These are phyloP conservation scores for Potorous gilbertii DNA, from an alignment of 2,797 vertebrate species.

Conservation along the genomic window DNA sequence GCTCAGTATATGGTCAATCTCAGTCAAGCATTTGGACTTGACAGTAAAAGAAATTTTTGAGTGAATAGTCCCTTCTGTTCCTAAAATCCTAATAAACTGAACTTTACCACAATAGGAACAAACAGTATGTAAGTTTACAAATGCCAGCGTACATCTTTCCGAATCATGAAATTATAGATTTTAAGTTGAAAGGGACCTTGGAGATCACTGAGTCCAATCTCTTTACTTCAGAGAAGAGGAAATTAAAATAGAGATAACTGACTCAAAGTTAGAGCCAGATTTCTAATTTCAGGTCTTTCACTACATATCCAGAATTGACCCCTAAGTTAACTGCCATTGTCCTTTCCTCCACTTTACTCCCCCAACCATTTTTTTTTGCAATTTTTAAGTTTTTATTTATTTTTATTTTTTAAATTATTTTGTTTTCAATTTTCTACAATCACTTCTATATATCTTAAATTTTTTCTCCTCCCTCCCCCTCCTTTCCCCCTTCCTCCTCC, in stretches of 20 bases:
- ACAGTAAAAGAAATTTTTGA: background rate
- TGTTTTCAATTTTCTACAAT: too few relatives aligned
- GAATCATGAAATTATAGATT: background rate
- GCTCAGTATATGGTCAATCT: background rate
- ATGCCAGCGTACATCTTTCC: accelerated
- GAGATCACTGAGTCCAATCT: background rate
- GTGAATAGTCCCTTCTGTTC: background rate
- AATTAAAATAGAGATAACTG: background rate
- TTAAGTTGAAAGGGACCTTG: background rate
- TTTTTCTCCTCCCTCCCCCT: too few relatives aligned
- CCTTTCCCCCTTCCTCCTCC: too few relatives aligned
- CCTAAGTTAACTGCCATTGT: background rate
- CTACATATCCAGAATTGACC: background rate
- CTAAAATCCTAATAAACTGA: background rate
- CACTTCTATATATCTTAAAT: too few relatives aligned
- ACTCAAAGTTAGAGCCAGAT: background rate
- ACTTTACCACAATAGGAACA: background rate
- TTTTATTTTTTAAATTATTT: too few relatives aligned
- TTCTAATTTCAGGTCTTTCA: background rate
- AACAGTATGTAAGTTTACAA: background rate
- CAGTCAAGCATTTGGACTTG: background rate
- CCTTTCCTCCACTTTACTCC: background rate
- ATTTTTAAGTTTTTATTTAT: too few relatives aligned
- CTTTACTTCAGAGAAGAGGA: background rate
- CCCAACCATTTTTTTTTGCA: background rate